Base-by-base conservation (phyloP, 2,888 invertebrate genomes). In the Philonicus albiceps region DNA sequence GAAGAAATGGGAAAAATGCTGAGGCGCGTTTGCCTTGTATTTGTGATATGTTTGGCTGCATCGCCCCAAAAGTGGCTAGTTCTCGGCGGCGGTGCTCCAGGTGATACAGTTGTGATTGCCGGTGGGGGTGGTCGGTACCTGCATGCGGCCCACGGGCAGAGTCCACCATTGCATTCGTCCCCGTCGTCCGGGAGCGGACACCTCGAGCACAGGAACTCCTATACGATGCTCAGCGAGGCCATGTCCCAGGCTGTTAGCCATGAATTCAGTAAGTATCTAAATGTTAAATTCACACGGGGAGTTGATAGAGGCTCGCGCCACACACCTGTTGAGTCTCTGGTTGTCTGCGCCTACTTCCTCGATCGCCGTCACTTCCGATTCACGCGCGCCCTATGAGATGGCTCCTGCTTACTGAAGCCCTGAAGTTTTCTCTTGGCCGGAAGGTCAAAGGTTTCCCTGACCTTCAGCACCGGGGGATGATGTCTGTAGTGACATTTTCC, bases 181-280 rank as follows among this genome's bases (percentile, higher is more conserved):
- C 89, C 90, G 31, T 8, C 85, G 22, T n/a, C 86, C 34, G 90
- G 89, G 49, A 89, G 90, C 75, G 90, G 90, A 88, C 88, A 89
- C 87, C 89, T 90, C 86, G 89, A 90, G 53, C 87, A 88, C 31
- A 90, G 91, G 87, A 93, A 92, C 90, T 93, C 93, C 53, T 93
- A 93, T 88, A 92, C 93, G 88, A 90, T 93, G 86, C 91, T 94
- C 87, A 93, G 93, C 89, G 94, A 94, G 91, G 93, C 94, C 88
- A 92, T 94, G 91, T 93, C 94, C 73, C 93, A 94, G 90, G 94
- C 94, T 34, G 93, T 94, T 87, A 93, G 93, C 89, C 93, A 94
- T 89, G 94, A 94, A 90, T 92, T 93, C 89, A 93, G 94, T 94
- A 91, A 93, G 93, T 92, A 87, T 16, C 31, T 31, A 16, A n/a